A percentile compares a stretch with the other conserved stretches of the same genome.
Evolutionary conservation across 2,113 vertebrate species (phyloP).

Genomic region (Muntiacus reevesi): DNA sequence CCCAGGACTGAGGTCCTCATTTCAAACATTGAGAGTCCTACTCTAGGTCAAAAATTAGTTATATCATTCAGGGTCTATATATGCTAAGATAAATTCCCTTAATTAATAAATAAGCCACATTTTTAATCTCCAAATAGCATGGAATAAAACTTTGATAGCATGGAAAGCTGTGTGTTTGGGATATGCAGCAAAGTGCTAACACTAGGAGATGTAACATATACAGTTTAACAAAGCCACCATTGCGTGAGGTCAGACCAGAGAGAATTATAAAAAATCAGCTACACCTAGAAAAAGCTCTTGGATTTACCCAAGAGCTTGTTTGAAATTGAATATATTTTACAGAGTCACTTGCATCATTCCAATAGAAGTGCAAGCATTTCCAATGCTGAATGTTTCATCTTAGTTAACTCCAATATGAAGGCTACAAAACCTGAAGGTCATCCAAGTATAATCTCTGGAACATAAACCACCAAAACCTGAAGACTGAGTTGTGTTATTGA

Average conservation of each 20-base stretch:
- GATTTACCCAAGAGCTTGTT: not conserved
- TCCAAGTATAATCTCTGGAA: conserved; percentile 21
- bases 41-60: not conserved
- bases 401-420: not conserved
- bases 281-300: not conserved
- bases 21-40: not conserved
- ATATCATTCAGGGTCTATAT: not conserved
- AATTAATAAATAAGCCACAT: not conserved
- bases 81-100: not conserved
- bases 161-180: not conserved
- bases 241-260: not conserved
- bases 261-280: conserved; percentile 14
- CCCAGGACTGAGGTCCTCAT: not conserved
- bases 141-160: not conserved
- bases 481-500: conserved; percentile 16
- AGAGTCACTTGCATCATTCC: not conserved
- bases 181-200: not conserved
- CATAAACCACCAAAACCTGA: not conserved
- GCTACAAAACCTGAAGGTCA: not conserved
- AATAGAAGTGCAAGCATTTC: not conserved
- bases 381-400: not conserved
- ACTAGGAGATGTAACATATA: not conserved
- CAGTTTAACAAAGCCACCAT: not conserved
- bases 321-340: not conserved
- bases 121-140: not conserved